These are phyloP conservation scores for Lepisosteus osseus DNA, from an alignment of 2,113 vertebrate genomes.

Conservation along the genomic window DNA sequence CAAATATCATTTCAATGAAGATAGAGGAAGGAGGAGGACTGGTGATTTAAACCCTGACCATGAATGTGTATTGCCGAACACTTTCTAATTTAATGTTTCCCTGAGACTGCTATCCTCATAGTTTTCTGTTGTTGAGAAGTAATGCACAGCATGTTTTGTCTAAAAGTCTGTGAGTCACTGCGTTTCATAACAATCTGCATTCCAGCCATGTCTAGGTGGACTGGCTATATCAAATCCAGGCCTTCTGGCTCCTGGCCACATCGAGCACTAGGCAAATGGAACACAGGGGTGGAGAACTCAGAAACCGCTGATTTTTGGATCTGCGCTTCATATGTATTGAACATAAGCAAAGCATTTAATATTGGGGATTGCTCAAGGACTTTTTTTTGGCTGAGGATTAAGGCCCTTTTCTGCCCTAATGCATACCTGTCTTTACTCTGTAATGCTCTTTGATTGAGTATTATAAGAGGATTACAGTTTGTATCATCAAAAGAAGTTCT, in stretches of 20 bases:
- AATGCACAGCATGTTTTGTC: not conserved
- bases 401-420: conserved; percentile 6
- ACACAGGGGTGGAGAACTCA: not conserved
- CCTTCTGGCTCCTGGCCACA: not conserved
- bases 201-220: conserved; percentile 2
- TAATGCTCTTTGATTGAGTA: not conserved
- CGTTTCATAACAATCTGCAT: conserved; percentile 5
- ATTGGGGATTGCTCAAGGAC: not conserved
- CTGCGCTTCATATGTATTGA: not conserved
- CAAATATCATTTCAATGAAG: not conserved
- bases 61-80: not conserved
- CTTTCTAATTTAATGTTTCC: too few relatives aligned
- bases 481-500: not conserved
- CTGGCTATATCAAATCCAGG: conserved; percentile 9
- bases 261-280: not conserved
- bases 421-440: not conserved
- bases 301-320: conserved; percentile 8
- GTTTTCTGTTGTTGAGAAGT: not conserved
- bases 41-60: not conserved
- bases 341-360: not conserved
- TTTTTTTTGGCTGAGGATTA: conserved; percentile 19
- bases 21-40: not conserved
- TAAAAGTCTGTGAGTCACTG: conserved; percentile 6
- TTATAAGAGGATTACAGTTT: not conserved
- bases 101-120: not conserved